Base-by-base conservation (phyloP, 2,888 invertebrate genomes). In the Drosophila macrothrix region DNA sequence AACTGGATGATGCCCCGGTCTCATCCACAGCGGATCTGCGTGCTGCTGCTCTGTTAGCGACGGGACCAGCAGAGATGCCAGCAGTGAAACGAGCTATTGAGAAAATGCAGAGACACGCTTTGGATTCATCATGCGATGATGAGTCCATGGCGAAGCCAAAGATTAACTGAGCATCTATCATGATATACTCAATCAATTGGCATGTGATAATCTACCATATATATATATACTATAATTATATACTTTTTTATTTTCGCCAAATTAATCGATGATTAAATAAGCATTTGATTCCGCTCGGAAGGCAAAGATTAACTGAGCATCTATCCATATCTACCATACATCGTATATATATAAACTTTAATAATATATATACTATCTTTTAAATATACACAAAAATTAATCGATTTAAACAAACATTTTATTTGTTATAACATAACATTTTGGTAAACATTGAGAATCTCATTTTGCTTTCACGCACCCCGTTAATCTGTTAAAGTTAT, bases 381-480 rank as follows among this genome's bases (percentile, higher is more conserved):
- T 10, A 37, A 12, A 14, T n/a, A 49, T 31, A n/a, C 12, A 12
- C 7, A n/a, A 55, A 56, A 16, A 50, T 28, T 19, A 28, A 28
- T 28, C 25, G 4, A 50, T 28, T 50, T 52, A 29, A 52, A 43
- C 55, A 65, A 76, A 54, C 53, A 68, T 73, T 73, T 72, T 67
- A 67, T 67, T 63, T 63, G 67, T 63, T 74, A 31, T n/a, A 55
- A 54, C 29, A 39, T 62, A 74, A 73, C 62, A 64, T 64, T 77
- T 76, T 77, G 72, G 77, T 77, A 68, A 67, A 29, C 39, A 58
- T 65, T 77, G 72, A 76, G 61, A 72, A 77, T 77, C 64, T 50
- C 41, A 50, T 60, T 46, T 46, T 14, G 35, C 14, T 37, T 55
- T 55, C 28, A 16, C 19, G 35, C 25, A 54, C 9, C 1, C 16